These are phyloP conservation scores for Dendrolimus kikuchii DNA, from an alignment of 1,140 invertebrate genomes.

Conservation along the genomic window DNA sequence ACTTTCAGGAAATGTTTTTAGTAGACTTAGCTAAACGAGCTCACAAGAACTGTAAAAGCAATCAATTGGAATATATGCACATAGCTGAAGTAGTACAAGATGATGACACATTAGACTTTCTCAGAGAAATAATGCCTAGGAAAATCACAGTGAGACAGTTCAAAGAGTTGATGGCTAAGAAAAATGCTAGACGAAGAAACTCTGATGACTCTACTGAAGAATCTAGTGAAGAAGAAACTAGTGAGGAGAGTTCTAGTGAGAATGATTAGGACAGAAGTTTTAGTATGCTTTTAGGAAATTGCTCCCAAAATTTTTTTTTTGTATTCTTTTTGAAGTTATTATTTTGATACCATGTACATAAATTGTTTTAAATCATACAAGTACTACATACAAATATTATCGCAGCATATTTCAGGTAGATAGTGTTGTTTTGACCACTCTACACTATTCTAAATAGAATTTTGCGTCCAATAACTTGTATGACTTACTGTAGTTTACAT, in stretches of 20 bases:
- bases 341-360: no score
- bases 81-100: conserved; percentile 79
- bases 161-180: conserved; percentile 78
- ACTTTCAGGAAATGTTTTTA: conserved; percentile 74
- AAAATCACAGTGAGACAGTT: conserved; percentile 80
- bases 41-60: conserved; percentile 58
- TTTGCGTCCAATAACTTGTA: no score
- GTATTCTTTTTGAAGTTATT: no score
- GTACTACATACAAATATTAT: no score
- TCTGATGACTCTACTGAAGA: conserved; percentile 51
- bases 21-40: conserved; percentile 76
- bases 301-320: no score
- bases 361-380: no score
- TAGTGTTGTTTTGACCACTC: no score
- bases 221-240: conserved; percentile 48
- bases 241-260: conserved; percentile 41
- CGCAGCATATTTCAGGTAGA: no score
- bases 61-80: conserved; percentile 78
- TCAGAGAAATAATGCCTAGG: conserved; percentile 80
- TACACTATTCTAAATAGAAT: no score
- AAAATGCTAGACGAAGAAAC: conserved; percentile 48
- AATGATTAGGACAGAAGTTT: conserved; percentile 35
- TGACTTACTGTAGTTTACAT: no score
- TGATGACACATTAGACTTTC: conserved; percentile 77
- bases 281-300: no score